These are phyloP conservation scores for Cactoblastis cactorum DNA, from an alignment of 2,888 invertebrate genomes.

Conservation along the genomic window DNA sequence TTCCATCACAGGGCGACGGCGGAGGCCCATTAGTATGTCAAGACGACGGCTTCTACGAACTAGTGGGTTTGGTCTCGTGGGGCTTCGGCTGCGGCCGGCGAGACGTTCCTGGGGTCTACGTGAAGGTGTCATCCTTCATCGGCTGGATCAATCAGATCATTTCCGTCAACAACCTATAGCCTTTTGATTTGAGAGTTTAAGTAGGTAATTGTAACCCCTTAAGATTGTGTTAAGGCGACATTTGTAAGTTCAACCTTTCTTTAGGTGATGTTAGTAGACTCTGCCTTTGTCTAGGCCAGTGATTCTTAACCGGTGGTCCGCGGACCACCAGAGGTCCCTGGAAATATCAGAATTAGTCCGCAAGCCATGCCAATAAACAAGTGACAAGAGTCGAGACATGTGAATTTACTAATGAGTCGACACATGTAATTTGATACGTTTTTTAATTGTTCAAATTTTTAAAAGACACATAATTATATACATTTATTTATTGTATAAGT, in stretches of 20 bases:
- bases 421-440: too few relatives aligned
- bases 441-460: too few relatives aligned
- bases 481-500: too few relatives aligned
- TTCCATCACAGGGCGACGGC: slow-evolving; percentile 87
- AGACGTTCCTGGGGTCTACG: slow-evolving; percentile 98
- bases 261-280: not conserved
- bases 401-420: too few relatives aligned
- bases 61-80: slow-evolving; percentile 97
- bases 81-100: slow-evolving; percentile 95
- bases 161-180: slow-evolving; percentile 93
- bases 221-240: too few relatives aligned
- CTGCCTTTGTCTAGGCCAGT: too few relatives aligned
- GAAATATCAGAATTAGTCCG: too few relatives aligned
- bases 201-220: not conserved
- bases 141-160: slow-evolving; percentile 99
- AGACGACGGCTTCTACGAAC: slow-evolving; percentile 94
- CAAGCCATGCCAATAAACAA: too few relatives aligned
- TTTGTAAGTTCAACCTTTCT: not conserved
- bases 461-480: too few relatives aligned
- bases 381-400: too few relatives aligned
- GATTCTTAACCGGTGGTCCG: too few relatives aligned
- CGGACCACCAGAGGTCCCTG: too few relatives aligned
- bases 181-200: not conserved
- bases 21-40: slow-evolving; percentile 96
- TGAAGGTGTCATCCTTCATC: slow-evolving; percentile 96